Base-by-base conservation (phyloP, 1,140 invertebrate genomes). In the Lucilia sericata region DNA sequence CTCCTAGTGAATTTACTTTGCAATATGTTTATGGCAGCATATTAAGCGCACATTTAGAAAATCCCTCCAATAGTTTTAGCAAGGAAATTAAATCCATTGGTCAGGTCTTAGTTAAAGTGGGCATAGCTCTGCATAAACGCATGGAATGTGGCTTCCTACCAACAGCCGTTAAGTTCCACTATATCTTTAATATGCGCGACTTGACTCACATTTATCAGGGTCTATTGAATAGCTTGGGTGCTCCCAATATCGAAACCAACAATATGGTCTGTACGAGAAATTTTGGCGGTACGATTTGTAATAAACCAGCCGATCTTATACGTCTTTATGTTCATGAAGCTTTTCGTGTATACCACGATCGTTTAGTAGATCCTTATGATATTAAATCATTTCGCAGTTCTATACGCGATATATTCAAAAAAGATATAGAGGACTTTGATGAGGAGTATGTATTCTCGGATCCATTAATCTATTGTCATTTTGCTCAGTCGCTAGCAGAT, bases 121-220 rank as follows among this genome's bases (percentile, higher is more conserved):
- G 97, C 0, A 91, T 98, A 7, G 91, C 92, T 1, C 91, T 98
- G 2, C 98, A 99, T 88, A 92, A 92, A 10, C 96, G 95, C 88
- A 93, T 99, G 0, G 91, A 94, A 0, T 88, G 93, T 5, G 94
- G 93, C 0, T 98, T 98, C 91, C 92, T 98, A 75, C 98, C 98
- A 5, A 99, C 98, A 1, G 98, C 97, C 8, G 93, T 97, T 34
- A 99, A 98, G 91, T 99, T 99, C 91, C 98, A 99, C 91, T 99
- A 99, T 88, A 93, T 96, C 30, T 99, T 99, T 91, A 99, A 98
- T 91, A 91, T 99, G 36, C 92, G 98, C 84, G 98, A 99, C 91
- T 91, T 99, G 5, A 97, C 97, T 4, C 98, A 98, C 89, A 96
- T 97, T 84, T 97, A 91, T 85, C 91, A 97, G 96, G 97, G 89